Percentiles rank a stretch among this genome's conserved stretches.
These are phyloP conservation scores for Palythoa caribaeorum DNA, from an alignment of 92 coral and sea anemone genomes.

Conservation along the genomic window DNA sequence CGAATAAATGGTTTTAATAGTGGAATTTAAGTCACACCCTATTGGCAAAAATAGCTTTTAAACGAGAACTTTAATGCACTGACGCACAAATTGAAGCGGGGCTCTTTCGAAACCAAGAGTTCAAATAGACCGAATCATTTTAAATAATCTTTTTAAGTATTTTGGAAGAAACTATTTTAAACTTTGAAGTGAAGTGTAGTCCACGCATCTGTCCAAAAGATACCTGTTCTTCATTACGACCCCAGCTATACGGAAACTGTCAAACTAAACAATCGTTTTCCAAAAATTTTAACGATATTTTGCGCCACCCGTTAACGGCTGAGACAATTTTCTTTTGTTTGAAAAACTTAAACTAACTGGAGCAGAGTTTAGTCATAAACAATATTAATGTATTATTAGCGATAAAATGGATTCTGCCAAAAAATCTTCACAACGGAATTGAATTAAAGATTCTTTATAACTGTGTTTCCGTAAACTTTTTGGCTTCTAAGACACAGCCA, in stretches of 20 bases:
- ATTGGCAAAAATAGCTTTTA: constrained; percentile 47
- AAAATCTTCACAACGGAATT: background rate
- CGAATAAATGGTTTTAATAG: constrained; percentile 33
- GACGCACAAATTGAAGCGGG: constrained; percentile 12
- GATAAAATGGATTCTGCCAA: constrained; percentile 12
- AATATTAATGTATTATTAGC: background rate
- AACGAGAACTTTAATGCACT: constrained; percentile 45
- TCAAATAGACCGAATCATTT: constrained; percentile 22
- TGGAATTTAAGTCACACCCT: constrained; percentile 48
- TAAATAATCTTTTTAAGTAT: background rate
- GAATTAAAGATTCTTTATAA: background rate
- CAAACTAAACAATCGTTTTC: background rate
- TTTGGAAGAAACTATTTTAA: constrained; percentile 19
- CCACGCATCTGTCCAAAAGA: background rate
- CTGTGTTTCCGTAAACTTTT: background rate
- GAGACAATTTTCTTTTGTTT: background rate
- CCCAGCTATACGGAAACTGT: background rate
- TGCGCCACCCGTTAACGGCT: constrained; percentile 15
- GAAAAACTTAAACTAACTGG: background rate
- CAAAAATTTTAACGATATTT: constrained; percentile 19
- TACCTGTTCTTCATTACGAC: background rate
- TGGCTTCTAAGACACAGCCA: background rate
- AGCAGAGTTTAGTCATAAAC: background rate
- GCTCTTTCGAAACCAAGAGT: constrained; percentile 1
- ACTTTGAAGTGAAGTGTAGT: background rate